Evolutionary conservation across 2,888 invertebrate species (phyloP).

Genomic region (Amblyjoppa proteus): DNA sequence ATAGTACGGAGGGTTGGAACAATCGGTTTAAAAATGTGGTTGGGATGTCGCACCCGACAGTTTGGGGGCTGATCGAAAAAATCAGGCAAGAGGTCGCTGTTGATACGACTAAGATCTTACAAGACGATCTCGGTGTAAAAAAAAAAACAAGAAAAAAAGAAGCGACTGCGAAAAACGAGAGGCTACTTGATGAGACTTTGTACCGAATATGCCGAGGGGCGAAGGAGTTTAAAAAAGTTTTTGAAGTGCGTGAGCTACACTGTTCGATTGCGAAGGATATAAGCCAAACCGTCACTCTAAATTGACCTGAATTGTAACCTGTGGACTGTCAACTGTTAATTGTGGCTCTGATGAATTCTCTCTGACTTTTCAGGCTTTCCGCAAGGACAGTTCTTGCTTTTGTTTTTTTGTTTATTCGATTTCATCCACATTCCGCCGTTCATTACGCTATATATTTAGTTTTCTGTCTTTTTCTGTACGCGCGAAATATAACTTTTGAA

Average conservation of each 20-base stretch:
- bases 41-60: conserved; percentile 11
- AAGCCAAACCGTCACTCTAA: neutral
- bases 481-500: no score
- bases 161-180: neutral
- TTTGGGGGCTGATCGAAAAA: neutral
- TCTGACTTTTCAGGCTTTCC: no score
- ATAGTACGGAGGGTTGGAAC: conserved; percentile 37
- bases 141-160: neutral
- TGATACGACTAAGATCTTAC: conserved; percentile 18
- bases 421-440: no score
- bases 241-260: neutral
- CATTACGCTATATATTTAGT: no score
- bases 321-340: no score
- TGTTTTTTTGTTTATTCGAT: no score
- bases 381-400: no score
- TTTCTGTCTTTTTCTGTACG: no score
- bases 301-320: no score
- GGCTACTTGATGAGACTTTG: neutral
- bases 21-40: conserved; percentile 19
- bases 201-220: neutral
- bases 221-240: neutral
- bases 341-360: no score
- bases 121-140: neutral
- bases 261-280: neutral
- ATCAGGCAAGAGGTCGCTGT: conserved; percentile 11